Conservation (phyloP, 2,797 vertebrate genomes). For the Brotula barbata region DNA sequence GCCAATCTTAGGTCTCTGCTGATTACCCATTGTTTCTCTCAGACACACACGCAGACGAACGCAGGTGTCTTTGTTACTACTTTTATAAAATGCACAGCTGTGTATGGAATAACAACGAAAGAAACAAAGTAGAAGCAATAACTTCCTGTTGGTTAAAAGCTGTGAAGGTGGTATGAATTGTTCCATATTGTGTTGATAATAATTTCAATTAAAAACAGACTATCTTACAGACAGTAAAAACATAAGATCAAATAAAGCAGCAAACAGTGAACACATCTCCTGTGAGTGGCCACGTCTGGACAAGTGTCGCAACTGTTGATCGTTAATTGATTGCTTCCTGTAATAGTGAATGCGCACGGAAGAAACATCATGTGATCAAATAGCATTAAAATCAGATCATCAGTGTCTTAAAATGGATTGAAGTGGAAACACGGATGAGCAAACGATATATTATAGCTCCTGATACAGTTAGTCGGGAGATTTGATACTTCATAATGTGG, state of each 20-base stretch:
- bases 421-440: slow-evolving; percentile 42
- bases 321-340: slow-evolving; percentile 63
- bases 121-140: not conserved
- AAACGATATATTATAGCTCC: slow-evolving; percentile 26
- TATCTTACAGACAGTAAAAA: not conserved
- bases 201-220: not conserved
- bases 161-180: too few relatives aligned
- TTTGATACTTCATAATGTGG: too few relatives aligned
- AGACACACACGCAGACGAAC: not conserved
- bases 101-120: too few relatives aligned
- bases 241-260: too few relatives aligned
- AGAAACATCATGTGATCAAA: slow-evolving; percentile 44
- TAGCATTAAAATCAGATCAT: slow-evolving; percentile 51
- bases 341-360: slow-evolving; percentile 67
- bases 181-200: not conserved
- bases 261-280: slow-evolving; percentile 2
- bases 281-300: too few relatives aligned
- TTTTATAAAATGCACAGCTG: slow-evolving; percentile 1
- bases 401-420: slow-evolving; percentile 31
- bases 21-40: slow-evolving; percentile 34
- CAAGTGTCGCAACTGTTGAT: slow-evolving; percentile 54
- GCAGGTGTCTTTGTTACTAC: slow-evolving; percentile 8
- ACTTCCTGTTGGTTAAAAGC: too few relatives aligned
- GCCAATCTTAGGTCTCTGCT: slow-evolving; percentile 63
- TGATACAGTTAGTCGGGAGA: too few relatives aligned